Evolutionary conservation across 2,113 vertebrate species (phyloP), one percentile per base, ranked within the genome.

Genomic region (Prionailurus viverrinus): DNA sequence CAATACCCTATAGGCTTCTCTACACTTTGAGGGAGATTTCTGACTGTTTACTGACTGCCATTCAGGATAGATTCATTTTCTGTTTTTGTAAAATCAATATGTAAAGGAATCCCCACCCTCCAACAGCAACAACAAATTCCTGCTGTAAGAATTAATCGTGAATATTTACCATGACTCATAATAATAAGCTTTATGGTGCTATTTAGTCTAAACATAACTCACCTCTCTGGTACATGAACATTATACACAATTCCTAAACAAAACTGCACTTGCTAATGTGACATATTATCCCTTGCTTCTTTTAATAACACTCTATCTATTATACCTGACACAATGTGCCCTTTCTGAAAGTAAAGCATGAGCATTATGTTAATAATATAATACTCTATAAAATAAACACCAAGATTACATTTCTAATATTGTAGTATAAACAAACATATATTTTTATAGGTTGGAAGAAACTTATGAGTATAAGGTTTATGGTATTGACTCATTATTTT

Each of bases 251-350:
- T 66, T 79, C 73, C 92, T 96, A 48, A 87, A 29, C 12, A 94
- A 85, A 33, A 6, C 0, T 2, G 48, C 19, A 90, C 2, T 33
- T 74, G 29, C 19, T 84, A 48, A 68, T 10, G 27, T n/a, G 51
- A 95, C 39, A n/a, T 23, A 81, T 68, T 95, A 73, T 23, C 31
- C 9, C 86, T 82, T 82, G 29, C 39, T 97, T 69, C 31, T 33
- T 96, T 85, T 76, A 85, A 76, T 36, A 96, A 65, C 18, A 51
- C 4, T 96, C 33, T 91, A 73, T 85, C 94, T 83, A 76, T 93
- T 74, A 36, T 1, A 69, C 16, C 12, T 87, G 68, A 95, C 33
- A 83, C 31, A 80, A 48, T 31, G 4, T 90, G 9, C 13, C 25
- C 36, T 93, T 96, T 84, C 39, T 25, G 10, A 78, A 94, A 93